Percentiles rank a stretch among this genome's conserved stretches.
Evolutionary conservation across 2,113 vertebrate genomes (phyloP).

Genomic region (Odontophorus gujanensis): DNA sequence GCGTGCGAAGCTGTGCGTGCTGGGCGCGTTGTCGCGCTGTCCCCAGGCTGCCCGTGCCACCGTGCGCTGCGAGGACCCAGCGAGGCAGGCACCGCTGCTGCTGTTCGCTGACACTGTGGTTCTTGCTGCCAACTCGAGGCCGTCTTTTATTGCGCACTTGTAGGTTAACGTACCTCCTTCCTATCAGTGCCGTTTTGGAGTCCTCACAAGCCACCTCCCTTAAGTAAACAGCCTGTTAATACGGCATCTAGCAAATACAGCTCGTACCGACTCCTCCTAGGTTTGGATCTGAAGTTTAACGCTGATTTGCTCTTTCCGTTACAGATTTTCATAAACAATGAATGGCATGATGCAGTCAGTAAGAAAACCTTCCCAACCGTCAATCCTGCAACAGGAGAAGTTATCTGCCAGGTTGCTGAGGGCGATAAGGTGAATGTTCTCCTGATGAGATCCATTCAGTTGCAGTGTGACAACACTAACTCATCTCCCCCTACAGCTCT

Average conservation of each 20-base stretch:
- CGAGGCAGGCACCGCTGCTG: background rate
- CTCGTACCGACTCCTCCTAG: fast-evolving
- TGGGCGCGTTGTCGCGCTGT: background rate
- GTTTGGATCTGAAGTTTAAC: background rate
- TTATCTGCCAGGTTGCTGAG: conserved; percentile 94
- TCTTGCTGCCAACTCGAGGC: background rate
- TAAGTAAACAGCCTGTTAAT: background rate
- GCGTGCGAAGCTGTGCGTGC: no score
- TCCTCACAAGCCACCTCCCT: background rate
- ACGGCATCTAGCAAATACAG: background rate
- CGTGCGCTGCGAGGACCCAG: background rate
- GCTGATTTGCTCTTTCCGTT: background rate
- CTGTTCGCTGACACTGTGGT: background rate
- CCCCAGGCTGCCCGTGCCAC: background rate
- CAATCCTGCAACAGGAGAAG: conserved; percentile 91
- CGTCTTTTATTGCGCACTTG: background rate
- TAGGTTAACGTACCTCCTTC: background rate
- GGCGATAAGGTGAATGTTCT: conserved; percentile 83
- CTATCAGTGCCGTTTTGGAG: background rate
- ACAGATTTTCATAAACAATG: conserved; percentile 96
- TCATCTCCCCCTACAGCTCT: background rate
- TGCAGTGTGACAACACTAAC: fast-evolving
- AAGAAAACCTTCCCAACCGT: conserved; percentile 91
- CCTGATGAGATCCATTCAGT: background rate
- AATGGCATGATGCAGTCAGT: conserved; percentile 90